These are phyloP conservation scores for Mionectes olivaceus DNA, from an alignment of 2,797 vertebrate species.

Conservation along the genomic window DNA sequence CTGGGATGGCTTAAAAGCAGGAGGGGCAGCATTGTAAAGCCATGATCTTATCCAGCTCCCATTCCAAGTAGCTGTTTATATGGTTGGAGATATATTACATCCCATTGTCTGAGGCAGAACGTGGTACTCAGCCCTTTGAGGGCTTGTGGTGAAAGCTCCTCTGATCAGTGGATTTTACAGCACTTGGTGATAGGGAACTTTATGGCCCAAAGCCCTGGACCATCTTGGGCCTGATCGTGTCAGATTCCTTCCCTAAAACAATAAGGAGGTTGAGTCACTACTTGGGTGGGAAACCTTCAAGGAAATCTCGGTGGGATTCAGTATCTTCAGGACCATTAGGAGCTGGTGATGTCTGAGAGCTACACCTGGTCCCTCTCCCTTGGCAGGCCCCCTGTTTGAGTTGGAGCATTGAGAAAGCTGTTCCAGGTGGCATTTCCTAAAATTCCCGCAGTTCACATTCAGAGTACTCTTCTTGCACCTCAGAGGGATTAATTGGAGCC, in stretches of 20 bases:
- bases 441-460: background rate
- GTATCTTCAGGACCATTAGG: background rate
- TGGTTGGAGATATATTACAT: constrained; percentile 41
- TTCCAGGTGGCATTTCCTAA: background rate
- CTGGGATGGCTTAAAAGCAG: constrained; percentile 57
- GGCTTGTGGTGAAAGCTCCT: background rate
- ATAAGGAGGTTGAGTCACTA: constrained; percentile 5
- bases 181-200: constrained; percentile 47
- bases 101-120: constrained; percentile 30
- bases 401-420: background rate
- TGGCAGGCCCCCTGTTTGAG: background rate
- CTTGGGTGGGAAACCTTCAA: constrained; percentile 36
- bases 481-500: background rate
- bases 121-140: constrained; percentile 29
- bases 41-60: constrained; percentile 61
- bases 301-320: background rate
- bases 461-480: background rate
- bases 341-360: background rate
- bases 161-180: constrained; percentile 45
- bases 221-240: constrained; percentile 11
- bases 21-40: constrained; percentile 64
- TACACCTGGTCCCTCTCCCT: background rate
- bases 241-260: constrained; percentile 36
- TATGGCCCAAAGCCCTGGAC: background rate
- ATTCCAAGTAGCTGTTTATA: constrained; percentile 53